Base-by-base conservation (phyloP, 2,888 invertebrate genomes). In the Actias luna region DNA sequence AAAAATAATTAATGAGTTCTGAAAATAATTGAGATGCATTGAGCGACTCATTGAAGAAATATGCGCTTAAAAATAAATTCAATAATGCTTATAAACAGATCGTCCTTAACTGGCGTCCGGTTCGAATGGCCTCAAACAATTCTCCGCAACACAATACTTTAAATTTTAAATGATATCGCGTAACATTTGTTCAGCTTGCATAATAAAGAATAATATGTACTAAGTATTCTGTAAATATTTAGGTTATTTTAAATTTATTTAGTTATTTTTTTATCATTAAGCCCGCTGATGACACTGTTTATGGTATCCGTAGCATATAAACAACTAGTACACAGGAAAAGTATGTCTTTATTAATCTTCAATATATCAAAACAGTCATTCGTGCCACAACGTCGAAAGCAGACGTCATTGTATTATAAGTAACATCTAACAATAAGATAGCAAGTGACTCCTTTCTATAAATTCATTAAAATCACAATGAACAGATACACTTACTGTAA, bases 21-120 rank as follows among this genome's bases (percentile, higher is more conserved):
- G 27, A 29, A 39, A 55, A 42, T 29, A 42, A 39, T 36, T 61
- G 31, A 25, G 61, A 61, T 55, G 61, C 57, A 42, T 62, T 58
- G 36, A 46, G 22, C 58, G 65, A 63, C 36, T 39, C 46, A 46
- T 25, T 33, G 27, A 5, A 62, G 52, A 46, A 36, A 57, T 58
- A 57, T 55, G 59, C 64, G 64, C 63, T 60, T 59, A 63, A 64
- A 78, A 79, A 83, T 79, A 80, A 82, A 84, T 80, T 76, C 73
- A 74, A 76, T 68, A 60, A 73, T 77, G 82, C 83, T 85, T 82
- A 81, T 78, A 85, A 85, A 83, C 81, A 76, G 67, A 65, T 68
- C 69, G 71, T 67, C 76, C 74, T 75, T 74, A 75, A 65, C 71
- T 67, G 68, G 61, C 63, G 68, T 55, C 63, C 64, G 60, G 63